Conservation (phyloP, 2,113 vertebrate species). For the Eurystomus gularis region DNA sequence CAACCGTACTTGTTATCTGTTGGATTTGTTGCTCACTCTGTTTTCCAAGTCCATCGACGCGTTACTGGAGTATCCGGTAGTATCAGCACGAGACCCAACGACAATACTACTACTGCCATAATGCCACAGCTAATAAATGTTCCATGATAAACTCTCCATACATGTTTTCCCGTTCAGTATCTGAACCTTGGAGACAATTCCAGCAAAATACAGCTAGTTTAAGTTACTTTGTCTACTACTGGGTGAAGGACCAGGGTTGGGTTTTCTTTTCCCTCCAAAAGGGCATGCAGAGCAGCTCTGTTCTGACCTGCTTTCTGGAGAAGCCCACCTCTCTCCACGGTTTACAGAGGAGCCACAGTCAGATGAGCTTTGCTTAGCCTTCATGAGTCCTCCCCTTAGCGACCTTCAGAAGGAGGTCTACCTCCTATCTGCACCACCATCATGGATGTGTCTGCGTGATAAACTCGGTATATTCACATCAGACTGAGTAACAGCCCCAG, state of each 20-base stretch:
- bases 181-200: not conserved
- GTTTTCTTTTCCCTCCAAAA: not conserved
- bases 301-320: not conserved
- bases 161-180: not conserved
- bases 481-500: not conserved
- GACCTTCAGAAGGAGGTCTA: not conserved
- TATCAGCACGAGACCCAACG: not conserved
- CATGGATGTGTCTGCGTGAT: not conserved
- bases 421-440: too few species aligned
- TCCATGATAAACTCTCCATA: not conserved
- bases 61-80: too few species aligned
- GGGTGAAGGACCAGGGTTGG: not conserved
- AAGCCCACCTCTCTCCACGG: not conserved
- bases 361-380: not conserved
- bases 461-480: not conserved
- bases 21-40: not conserved
- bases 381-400: rapidly evolving
- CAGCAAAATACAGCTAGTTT: not conserved
- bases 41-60: rapidly evolving
- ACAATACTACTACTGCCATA: not conserved
- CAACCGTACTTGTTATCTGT: too few species aligned
- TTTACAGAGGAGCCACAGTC: not conserved
- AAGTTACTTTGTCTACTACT: not conserved
- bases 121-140: not conserved
- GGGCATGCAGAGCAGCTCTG: not conserved